These are phyloP conservation scores for Anoura caudifer DNA, from an alignment of 2,113 vertebrate genomes.

Conservation along the genomic window DNA sequence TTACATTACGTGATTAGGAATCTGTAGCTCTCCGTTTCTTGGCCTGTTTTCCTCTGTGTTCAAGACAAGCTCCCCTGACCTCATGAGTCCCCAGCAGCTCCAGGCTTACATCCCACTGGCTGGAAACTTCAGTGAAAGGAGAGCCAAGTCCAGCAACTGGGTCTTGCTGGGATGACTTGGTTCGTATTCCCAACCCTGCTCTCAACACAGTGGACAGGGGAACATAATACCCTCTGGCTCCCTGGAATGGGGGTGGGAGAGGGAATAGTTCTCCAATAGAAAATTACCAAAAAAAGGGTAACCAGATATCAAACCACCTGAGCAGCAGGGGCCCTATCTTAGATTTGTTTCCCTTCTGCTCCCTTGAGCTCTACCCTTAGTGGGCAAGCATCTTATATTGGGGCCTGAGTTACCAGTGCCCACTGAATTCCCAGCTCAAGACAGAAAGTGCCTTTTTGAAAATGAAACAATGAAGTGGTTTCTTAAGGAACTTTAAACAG, in stretches of 20 bases:
- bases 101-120: background rate
- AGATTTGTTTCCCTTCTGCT: background rate
- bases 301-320: background rate
- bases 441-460: slow-evolving; percentile 44
- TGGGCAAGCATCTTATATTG: background rate
- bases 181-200: background rate
- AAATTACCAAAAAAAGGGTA: background rate
- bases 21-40: background rate
- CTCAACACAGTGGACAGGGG: background rate
- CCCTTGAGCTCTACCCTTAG: background rate
- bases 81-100: background rate
- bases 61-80: background rate
- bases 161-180: background rate
- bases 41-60: background rate
- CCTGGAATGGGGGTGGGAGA: background rate
- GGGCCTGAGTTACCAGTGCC: background rate
- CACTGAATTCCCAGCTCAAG: slow-evolving; percentile 50
- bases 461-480: slow-evolving; percentile 51
- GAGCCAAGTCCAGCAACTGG: background rate
- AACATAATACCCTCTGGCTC: background rate
- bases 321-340: background rate
- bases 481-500: slow-evolving; percentile 43
- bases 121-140: background rate
- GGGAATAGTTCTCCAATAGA: background rate
- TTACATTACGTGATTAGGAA: background rate